Evolutionary conservation across 2,113 vertebrate genomes (phyloP), one percentile per base, ranked within the genome.

Genomic region (Oreotrochilus melanogaster): DNA sequence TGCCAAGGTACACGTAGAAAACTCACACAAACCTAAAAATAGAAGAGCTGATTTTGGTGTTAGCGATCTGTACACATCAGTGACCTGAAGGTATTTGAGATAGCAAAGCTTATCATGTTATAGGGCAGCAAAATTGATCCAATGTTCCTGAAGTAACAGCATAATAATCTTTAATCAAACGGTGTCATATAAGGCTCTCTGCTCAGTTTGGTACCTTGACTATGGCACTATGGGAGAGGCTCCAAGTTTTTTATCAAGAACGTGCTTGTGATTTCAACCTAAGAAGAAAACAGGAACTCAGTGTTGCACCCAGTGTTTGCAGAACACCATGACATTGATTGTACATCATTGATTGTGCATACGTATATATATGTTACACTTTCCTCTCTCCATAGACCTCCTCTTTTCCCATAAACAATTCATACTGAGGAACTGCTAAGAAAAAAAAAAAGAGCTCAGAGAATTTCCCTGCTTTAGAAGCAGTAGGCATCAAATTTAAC

Each of bases 201-300:
- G 74, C 51, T 88, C 78, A 54, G 42, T 73, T 80, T 80, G 54
- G 37, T 90, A 51, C 72, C 82, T 80, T 65, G 51, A 51, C 64
- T 62, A 21, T 27, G 65, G 42, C 28, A 76, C n/a, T 37, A 13
- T 11, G 74, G 54, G 82, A 70, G n/a, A 75, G n/a, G 28, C 45
- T 92, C 84, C 83, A 86, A 75, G 74, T 19, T 58, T n/a, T 88
- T 93, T 90, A 88, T 86, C 67, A 71, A 78, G 88, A 86, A 83
- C 3, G 5, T 31, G 64, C 51, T 35, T 70, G 58, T 73, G 56
- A 83, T 80, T 90, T 83, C 60, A 56, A 74, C 54, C 48, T 51
- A 47, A 69, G 88, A 80, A 56, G 72, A 64, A 50, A 79, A 9
- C 25, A 51, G 60, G 92, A 54, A 37, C 5, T 86, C 86, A 62